phyloP scores from a whole-genome alignment of 1,140 invertebrate species.

The Pseudachorutes palmiensis region DNA sequence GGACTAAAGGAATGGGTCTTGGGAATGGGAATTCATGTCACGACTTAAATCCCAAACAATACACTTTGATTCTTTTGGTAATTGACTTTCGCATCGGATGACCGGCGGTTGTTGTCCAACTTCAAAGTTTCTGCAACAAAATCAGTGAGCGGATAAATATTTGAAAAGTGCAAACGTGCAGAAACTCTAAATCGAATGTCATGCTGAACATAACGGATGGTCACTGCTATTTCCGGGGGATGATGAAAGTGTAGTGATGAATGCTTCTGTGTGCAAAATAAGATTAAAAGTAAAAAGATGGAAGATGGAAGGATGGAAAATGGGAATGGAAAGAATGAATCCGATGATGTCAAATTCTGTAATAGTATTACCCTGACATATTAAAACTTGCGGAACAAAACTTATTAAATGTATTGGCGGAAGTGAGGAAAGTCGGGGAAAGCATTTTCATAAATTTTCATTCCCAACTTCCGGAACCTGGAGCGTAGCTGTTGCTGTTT shows the following conservation, averaged over 20 bases:
- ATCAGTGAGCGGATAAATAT: neutral
- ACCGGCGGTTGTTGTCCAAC: neutral
- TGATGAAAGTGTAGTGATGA: too few species aligned
- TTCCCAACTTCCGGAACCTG: neutral
- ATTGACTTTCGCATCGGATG: neutral
- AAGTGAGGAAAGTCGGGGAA: neutral
- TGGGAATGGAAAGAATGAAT: too few species aligned
- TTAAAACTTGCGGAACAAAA: too few species aligned
- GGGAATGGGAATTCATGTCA: too few species aligned
- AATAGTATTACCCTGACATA: neutral
- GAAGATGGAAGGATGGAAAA: too few species aligned
- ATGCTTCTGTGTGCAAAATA: neutral
- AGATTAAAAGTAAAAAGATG: neutral
- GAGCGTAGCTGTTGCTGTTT: too few species aligned
- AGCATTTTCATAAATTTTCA: slow-evolving; percentile 2
- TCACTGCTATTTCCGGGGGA: neutral
- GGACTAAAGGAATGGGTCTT: too few species aligned
- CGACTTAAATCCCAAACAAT: too few species aligned
- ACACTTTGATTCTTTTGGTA: too few species aligned
- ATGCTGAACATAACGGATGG: neutral
- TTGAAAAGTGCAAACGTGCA: slow-evolving; percentile 11
- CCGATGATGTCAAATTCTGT: neutral
- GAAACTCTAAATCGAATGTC: slow-evolving; percentile 6
- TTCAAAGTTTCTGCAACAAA: neutral
- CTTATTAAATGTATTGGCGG: neutral